Evolutionary conservation across 2,888 invertebrate species (phyloP), one percentile per base, ranked within the genome.

Genomic region (Patella ulyssiponensis): DNA sequence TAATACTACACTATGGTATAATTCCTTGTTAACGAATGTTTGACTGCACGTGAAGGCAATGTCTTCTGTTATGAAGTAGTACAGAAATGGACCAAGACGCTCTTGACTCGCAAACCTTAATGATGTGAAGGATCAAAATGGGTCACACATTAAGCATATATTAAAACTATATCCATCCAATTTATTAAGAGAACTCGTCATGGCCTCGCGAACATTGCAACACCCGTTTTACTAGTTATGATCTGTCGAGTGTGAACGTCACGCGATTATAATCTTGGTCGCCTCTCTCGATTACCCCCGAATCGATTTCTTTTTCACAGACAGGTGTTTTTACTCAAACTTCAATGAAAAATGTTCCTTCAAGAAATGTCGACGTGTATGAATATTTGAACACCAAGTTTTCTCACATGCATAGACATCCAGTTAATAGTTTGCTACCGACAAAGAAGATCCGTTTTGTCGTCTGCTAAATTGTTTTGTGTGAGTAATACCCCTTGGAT

Each of bases 401-500:
- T 23, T 23, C 20, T 64, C 23, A 12, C 23, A 23, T 64, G 20
- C 64, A 64, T 23, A 12, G 64, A 12, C 20, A 20, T 64, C 20
- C 20, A 64, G 23, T 64, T 23, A 64, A 11, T 44, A 44, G 44
- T 44, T 44, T 44, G 44, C 44, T 9, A 44, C 7, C 44, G 44
- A 44, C 7, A 44, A 44, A 44, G 44, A 44, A 44, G 7, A 44
- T 44, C 44, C 44, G 44, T 44, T 44, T 44, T 23, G 64, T 64
- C 64, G 64, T 64, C 64, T 64, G 64, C 64, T 64, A 64, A 11
- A 23, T 23, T 23, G 64, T 64, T 64, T 64, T 23, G 20, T 64
- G 64, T 23, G 23, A 64, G 64, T 64, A 64, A 64, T 64, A 64
- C 64, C 64, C 64, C 64, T 64, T 64, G 64, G 64, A 64, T 64